A percentile compares a stretch with the other conserved stretches of the same genome.
These are phyloP conservation scores for Neodontobutis hainanensis DNA, from an alignment of 2,113 vertebrate species.

Conservation along the genomic window DNA sequence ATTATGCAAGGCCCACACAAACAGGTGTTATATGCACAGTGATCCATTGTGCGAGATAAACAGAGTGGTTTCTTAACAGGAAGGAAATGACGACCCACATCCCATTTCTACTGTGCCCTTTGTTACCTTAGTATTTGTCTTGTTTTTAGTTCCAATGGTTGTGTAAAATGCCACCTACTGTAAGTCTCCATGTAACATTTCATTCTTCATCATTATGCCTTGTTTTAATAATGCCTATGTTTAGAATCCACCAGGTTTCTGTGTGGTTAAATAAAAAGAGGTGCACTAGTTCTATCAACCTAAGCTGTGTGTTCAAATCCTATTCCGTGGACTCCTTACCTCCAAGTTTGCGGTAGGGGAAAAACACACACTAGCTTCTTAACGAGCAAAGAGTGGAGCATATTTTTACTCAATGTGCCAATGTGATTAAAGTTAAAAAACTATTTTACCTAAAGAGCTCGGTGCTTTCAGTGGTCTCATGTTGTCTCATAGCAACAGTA, in stretches of 20 bases:
- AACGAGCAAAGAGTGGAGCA: conserved; percentile 35
- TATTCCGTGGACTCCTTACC: conserved; percentile 18
- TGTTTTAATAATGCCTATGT: background rate
- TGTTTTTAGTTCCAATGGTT: background rate
- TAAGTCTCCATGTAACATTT: too few relatives aligned
- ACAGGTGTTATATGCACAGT: conserved; percentile 24
- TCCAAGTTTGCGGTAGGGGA: conserved; percentile 19
- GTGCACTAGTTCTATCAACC: background rate
- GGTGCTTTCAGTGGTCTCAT: conserved; percentile 40
- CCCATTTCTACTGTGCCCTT: conserved; percentile 45
- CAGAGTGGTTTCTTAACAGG: conserved; percentile 53
- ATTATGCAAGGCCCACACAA: background rate
- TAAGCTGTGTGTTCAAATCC: background rate
- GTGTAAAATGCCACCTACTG: too few relatives aligned
- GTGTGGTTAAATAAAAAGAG: background rate
- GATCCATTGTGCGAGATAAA: conserved; percentile 63
- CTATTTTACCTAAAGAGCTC: conserved; percentile 55
- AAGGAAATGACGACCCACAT: conserved; percentile 53
- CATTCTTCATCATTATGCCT: too few relatives aligned
- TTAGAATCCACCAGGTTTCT: background rate
- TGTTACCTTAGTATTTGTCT: conserved; percentile 25
- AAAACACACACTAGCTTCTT: conserved; percentile 22
- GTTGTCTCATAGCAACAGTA: conserved; percentile 65
- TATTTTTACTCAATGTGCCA: conserved; percentile 50
- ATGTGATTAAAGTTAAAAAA: conserved; percentile 59